phyloP scores from a whole-genome alignment of 2,888 invertebrate species.

The Amaurobius ferox region DNA sequence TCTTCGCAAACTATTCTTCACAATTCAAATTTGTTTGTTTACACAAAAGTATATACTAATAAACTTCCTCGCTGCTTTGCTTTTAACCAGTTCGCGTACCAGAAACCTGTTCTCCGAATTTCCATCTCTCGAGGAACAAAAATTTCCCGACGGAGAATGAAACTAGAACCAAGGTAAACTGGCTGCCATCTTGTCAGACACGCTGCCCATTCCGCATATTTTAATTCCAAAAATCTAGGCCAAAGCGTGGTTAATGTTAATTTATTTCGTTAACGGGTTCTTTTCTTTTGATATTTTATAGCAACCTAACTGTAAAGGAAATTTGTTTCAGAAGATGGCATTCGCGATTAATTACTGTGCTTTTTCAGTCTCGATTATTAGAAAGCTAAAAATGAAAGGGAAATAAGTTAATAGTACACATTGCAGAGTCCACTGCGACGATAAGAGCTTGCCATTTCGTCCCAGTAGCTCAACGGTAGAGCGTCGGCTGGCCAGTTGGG shows the following conservation, averaged over 20 bases:
- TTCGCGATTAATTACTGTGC: too few species aligned
- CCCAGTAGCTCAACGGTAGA: too few species aligned
- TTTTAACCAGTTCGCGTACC: too few species aligned
- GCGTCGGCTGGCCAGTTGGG: too few species aligned
- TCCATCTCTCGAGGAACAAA: background rate
- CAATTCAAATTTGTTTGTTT: background rate
- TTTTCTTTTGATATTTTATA: background rate
- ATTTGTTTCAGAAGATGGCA: background rate
- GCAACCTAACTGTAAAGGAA: background rate
- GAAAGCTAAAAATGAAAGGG: too few species aligned
- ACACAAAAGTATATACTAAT: background rate
- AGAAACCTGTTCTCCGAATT: background rate
- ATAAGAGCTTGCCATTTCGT: too few species aligned
- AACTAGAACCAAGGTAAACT: constrained; percentile 57
- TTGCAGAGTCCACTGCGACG: too few species aligned
- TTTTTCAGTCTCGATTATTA: too few species aligned
- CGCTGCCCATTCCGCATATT: constrained; percentile 51
- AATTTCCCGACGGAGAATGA: background rate
- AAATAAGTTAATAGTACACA: too few species aligned
- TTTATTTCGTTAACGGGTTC: constrained; percentile 29
- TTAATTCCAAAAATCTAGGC: constrained; percentile 64
- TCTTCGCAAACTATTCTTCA: too few species aligned
- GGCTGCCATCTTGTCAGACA: constrained; percentile 49
- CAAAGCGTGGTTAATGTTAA: constrained; percentile 54
- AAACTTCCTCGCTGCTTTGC: background rate